Conservation (phyloP, 2,113 vertebrate species). For the Chamaea fasciata region DNA sequence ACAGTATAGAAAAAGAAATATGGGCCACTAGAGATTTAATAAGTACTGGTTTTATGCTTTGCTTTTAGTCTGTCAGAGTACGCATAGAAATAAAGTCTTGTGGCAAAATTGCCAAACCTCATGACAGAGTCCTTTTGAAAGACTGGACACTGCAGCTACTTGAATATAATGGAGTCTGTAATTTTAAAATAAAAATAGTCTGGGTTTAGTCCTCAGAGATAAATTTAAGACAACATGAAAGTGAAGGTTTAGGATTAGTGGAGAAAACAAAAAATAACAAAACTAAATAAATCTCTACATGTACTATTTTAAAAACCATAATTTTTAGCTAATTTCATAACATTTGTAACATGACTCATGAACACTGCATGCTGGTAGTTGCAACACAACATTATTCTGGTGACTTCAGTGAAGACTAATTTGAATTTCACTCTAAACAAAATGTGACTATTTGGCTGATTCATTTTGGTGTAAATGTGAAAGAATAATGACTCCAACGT, state of each 20-base stretch:
- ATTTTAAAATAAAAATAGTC: conserved; percentile 27
- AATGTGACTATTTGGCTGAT: conserved; percentile 1
- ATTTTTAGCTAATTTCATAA: conserved; percentile 10
- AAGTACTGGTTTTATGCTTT: neutral
- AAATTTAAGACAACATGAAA: neutral
- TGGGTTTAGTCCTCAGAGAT: neutral
- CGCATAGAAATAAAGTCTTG: neutral
- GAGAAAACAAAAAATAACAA: neutral
- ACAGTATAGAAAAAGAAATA: neutral
- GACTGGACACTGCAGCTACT: neutral
- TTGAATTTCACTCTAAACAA: neutral
- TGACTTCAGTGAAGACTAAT: neutral
- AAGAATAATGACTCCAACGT: neutral
- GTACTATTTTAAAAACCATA: neutral
- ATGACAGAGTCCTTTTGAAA: neutral
- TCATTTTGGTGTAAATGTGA: neutral
- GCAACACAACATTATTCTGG: neutral
- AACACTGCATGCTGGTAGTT: neutral
- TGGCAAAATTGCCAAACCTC: conserved; percentile 1
- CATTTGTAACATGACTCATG: neutral
- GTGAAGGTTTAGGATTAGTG: neutral
- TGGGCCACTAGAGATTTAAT: neutral
- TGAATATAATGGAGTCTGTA: neutral
- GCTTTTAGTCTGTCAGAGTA: neutral
- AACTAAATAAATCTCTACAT: neutral